These are phyloP conservation scores for Lepisosteus oculatus DNA, from an alignment of 2,113 vertebrate genomes.

Conservation along the genomic window DNA sequence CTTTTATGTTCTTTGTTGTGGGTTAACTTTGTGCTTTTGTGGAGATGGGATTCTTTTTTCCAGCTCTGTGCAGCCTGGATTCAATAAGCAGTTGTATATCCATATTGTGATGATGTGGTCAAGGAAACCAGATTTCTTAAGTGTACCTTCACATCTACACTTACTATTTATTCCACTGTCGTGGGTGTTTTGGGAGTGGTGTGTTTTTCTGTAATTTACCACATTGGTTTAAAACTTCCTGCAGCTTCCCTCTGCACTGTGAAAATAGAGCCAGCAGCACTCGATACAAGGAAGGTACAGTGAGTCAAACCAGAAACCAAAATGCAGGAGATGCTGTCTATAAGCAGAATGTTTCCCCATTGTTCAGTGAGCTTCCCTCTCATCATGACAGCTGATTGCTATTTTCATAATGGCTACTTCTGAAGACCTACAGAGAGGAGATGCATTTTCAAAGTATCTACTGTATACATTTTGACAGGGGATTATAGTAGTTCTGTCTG, in stretches of 20 bases:
- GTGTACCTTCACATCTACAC: constrained; percentile 81
- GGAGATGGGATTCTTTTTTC: constrained; percentile 77
- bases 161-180: constrained; percentile 58
- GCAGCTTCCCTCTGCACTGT: constrained; percentile 31
- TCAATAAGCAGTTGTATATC: constrained; percentile 90
- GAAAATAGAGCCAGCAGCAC: constrained; percentile 34
- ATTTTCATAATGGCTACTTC: constrained; percentile 36
- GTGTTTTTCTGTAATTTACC: constrained; percentile 49
- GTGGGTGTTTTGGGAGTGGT: constrained; percentile 52
- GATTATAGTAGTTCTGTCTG: constrained; percentile 37
- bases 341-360: constrained; percentile 40
- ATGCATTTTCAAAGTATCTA: constrained; percentile 27
- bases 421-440: constrained; percentile 25
- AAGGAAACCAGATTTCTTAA: constrained; percentile 80
- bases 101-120: constrained; percentile 89
- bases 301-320: constrained; percentile 6
- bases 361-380: constrained; percentile 41
- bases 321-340: constrained; percentile 17
- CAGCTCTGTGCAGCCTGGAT: constrained; percentile 84
- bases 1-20: constrained; percentile 87
- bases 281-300: constrained; percentile 7
- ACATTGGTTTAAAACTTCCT: constrained; percentile 51
- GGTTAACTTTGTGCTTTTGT: constrained; percentile 79
- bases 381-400: constrained; percentile 32
- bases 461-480: constrained; percentile 32